Evolutionary conservation across 2,797 vertebrate genomes (phyloP), one percentile per base, ranked within the genome.

Genomic region (Gobio occitaniae): DNA sequence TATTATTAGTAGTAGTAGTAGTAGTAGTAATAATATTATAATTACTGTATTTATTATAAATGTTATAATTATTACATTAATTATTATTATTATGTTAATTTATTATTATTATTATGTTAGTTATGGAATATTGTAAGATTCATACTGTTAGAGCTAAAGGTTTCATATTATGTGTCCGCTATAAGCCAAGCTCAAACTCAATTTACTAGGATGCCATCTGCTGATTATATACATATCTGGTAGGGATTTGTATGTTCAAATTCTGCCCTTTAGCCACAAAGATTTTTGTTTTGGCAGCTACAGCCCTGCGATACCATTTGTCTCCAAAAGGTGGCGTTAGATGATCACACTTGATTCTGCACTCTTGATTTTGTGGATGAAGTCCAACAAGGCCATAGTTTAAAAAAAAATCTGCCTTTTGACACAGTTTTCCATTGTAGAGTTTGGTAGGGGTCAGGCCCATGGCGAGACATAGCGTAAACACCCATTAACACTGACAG

Each of bases 311-410:
- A 4, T 78, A 63, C 59, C 68, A n/a, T 84, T 50, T 84, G n/a
- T 78, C 10, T 79, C 82, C 86, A 84, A 38, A 19, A 38, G 86
- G 25, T 84, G 84, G 84, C 80, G 19, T 41, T 36, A 52, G 9
- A 4, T 13, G 61, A n/a, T 48, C 17, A 41, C 15, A 17, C 7
- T 74, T 79, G 13, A 44, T 38, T 36, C 6, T 65, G 11, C 6
- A 4, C 10, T 69, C 16, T 29, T 61, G 1, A 69, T 47, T 47
- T 65, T 71, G 38, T 86, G 69, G 69, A 75, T 44, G 11, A 44
- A 54, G 21, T 65, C 75, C n/a, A 54, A 29, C n/a, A 11, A 56
- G 75, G 16, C 8, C 15, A 32, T 70, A 9, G 65, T 72, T 79
- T 1, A 41, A 41, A 41, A 8, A 41, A 65, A 54, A n/a, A 54